phyloP scores from a whole-genome alignment of 2,113 vertebrate species.

The Micromys minutus region DNA sequence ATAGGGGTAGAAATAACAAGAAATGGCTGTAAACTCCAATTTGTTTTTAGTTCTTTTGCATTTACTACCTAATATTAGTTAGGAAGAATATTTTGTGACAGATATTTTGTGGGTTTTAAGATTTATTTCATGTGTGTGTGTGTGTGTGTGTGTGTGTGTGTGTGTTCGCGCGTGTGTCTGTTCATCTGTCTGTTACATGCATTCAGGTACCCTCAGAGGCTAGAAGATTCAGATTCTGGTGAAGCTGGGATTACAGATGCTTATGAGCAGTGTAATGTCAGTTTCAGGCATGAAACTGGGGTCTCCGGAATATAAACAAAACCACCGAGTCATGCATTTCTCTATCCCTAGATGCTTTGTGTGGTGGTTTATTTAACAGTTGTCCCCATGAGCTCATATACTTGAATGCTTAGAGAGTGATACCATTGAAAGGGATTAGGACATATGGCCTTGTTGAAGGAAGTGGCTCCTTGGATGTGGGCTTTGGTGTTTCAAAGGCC shows the following conservation, averaged over 20 bases:
- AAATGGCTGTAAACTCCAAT: neutral
- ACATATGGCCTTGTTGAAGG: neutral
- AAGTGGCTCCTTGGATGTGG: neutral
- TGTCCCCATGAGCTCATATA: too few species aligned
- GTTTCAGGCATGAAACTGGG: neutral
- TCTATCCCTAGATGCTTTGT: neutral
- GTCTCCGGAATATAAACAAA: neutral
- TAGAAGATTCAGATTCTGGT: neutral
- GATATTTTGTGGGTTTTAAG: neutral
- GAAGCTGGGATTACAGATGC: neutral
- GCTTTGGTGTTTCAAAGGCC: neutral
- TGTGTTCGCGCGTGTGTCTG: neutral
- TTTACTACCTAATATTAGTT: neutral
- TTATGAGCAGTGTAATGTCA: neutral
- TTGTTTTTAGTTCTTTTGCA: neutral
- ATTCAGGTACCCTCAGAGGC: neutral
- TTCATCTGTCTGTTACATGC: neutral
- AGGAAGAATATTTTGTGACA: neutral
- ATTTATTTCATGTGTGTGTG: neutral
- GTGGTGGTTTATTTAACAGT: neutral
- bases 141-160: neutral
- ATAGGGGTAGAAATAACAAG: neutral
- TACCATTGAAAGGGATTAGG: neutral
- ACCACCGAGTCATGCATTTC: neutral
- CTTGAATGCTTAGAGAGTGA: neutral